A percentile compares a stretch with the other conserved stretches of the same genome.
phyloP scores from a whole-genome alignment of 2,797 vertebrate genomes.

The Agapornis canus region DNA sequence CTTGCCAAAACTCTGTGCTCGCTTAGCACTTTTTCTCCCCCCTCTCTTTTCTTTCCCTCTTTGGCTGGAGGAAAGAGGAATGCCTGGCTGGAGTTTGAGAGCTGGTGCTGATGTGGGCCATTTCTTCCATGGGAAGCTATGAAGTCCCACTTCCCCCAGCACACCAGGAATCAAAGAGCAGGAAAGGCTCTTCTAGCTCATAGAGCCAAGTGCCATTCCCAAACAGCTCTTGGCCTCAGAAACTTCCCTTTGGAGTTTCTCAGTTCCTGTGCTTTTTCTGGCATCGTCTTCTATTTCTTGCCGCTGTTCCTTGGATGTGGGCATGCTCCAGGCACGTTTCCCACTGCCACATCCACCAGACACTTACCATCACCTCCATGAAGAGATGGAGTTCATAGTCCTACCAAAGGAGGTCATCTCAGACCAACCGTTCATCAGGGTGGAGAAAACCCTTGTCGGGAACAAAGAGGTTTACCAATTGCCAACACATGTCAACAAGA shows the following conservation, averaged over 20 bases:
- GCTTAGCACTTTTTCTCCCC: not conserved
- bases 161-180: constrained; percentile 15
- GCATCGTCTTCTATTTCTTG: not conserved
- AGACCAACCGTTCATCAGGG: not conserved
- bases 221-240: not conserved
- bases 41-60: not conserved
- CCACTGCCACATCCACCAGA: not conserved
- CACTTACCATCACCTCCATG: fast-evolving
- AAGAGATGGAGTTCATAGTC: not conserved
- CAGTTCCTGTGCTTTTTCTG: constrained; percentile 57
- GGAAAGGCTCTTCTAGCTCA: not conserved
- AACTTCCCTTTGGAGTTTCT: constrained; percentile 32
- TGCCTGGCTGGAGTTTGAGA: not conserved
- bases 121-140: not conserved
- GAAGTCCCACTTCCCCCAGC: not conserved
- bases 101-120: not conserved
- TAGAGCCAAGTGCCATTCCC: not conserved
- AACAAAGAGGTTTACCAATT: not conserved
- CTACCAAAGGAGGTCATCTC: not conserved
- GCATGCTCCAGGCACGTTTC: not conserved
- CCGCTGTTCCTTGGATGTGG: not conserved
- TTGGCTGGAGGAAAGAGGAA: constrained; percentile 18
- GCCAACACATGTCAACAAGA: not conserved
- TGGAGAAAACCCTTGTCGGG: not conserved
- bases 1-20: not conserved